Evolutionary conservation across 1,140 invertebrate species (phyloP).

Genomic region (Zaprionus nigranus): DNA sequence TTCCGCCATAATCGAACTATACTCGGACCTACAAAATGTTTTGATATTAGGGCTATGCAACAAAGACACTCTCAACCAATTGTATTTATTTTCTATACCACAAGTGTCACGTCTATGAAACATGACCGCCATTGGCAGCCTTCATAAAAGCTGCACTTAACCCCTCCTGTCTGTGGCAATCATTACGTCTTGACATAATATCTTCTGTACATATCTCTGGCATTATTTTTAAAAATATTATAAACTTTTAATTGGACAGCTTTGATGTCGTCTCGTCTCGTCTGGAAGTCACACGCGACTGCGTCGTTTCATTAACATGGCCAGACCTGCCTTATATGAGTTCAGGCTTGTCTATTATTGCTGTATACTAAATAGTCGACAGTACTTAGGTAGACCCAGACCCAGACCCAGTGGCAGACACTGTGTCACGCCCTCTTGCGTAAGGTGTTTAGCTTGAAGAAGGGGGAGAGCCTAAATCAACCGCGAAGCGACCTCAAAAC

Average conservation of each 20-base stretch:
- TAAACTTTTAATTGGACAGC: constrained; percentile 66
- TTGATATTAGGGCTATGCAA: too few relatives aligned
- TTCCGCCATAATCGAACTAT: not conserved
- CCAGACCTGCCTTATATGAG: constrained; percentile 37
- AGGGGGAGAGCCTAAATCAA: constrained; percentile 43
- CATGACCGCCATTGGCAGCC: not conserved
- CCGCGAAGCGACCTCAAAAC: constrained; percentile 63
- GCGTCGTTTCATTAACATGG: constrained; percentile 65
- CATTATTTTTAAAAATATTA: constrained; percentile 23
- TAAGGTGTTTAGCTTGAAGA: constrained; percentile 31
- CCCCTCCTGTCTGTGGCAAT: constrained; percentile 7
- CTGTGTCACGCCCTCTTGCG: constrained; percentile 49
- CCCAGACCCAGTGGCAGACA: constrained; percentile 17
- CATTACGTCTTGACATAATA: constrained; percentile 42
- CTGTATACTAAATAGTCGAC: constrained; percentile 3
- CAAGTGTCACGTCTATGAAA: not conserved
- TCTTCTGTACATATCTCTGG: constrained; percentile 19
- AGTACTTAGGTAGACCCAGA: constrained; percentile 39
- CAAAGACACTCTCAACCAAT: too few relatives aligned
- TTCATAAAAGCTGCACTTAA: not conserved
- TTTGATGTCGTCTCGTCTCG: constrained; percentile 47
- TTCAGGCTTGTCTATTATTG: constrained; percentile 27
- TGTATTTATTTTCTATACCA: too few relatives aligned
- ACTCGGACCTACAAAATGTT: too few relatives aligned
- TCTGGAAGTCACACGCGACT: constrained; percentile 66